Base-by-base conservation (phyloP, 2,113 vertebrate species). In the Meriones unguiculatus region DNA sequence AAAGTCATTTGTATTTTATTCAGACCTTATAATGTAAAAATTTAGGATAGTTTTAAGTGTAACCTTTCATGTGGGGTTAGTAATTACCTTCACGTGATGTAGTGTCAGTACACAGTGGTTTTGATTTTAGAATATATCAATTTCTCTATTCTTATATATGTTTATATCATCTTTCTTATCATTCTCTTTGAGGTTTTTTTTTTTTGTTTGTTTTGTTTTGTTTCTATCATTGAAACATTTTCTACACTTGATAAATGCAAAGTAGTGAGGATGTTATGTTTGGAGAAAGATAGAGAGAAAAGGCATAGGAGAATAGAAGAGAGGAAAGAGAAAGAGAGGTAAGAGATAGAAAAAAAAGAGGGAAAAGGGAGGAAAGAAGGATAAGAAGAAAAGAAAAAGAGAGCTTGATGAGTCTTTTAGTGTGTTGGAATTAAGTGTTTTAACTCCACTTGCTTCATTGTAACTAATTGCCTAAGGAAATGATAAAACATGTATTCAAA, bases 221-320 rank as follows among this genome's bases (percentile, higher is more conserved):
- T 75, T 67, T 52, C 1, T 62, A 15, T 5, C 0, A 78, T 4
- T 89, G 52, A 78, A 30, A 46, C 0, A 46, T 46, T 52, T 35
- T 7, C 2, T n/a, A 22, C 3, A 50, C 52, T 93, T 89, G 22
- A 93, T 54, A 50, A 10, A 7, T 52, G 2, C 1, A 95, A 80
- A 82, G 50, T 22, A 3, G 18, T 57, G 78, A n/a, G 54, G 2
- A 35, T 24, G 10, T 57, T 82, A 10, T 38, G 11, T 12, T 82
- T 85, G 8, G 11, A 82, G 5, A 13, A 41, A 9, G 22, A 22
- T 10, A 13, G 0, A 32, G 2, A 22, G 9, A 14, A 18, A 35
- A 0, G 0, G 2, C 1, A 17, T 2, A 14, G 4, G 0, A 5
- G 30, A 15, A 2, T 38, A 20, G 14, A 12, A 38, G 2, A 18